Evolutionary conservation across 1,140 invertebrate species (phyloP).

Genomic region (Drosophila persimilis): DNA sequence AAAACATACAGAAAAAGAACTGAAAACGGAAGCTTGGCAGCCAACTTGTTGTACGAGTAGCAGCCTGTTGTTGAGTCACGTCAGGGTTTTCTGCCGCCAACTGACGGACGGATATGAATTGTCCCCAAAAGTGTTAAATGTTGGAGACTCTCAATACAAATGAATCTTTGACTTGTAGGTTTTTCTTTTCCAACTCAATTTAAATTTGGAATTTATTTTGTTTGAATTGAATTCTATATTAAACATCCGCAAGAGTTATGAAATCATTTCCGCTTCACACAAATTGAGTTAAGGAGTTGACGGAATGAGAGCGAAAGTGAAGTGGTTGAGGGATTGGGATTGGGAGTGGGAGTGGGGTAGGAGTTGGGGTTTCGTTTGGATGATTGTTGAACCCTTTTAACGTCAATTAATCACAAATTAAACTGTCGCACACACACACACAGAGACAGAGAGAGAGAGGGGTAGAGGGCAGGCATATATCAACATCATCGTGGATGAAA

Average conservation of each 20-base stretch:
- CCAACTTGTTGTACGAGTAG: conserved; percentile 31
- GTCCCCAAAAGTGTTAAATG: conserved; percentile 52
- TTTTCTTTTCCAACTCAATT: conserved; percentile 40
- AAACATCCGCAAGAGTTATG: conserved; percentile 65
- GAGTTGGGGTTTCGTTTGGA: not conserved
- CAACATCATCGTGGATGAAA: conserved; percentile 67
- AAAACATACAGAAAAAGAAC: conserved; percentile 27
- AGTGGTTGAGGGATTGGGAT: conserved; percentile 38
- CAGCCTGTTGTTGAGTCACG: conserved; percentile 48
- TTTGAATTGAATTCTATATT: conserved; percentile 70
- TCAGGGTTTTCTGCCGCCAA: conserved; percentile 29
- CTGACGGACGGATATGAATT: conserved; percentile 69
- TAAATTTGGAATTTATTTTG: conserved; percentile 41
- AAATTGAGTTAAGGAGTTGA: conserved; percentile 61
- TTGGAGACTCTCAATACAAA: conserved; percentile 14
- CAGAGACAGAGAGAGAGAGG: not conserved
- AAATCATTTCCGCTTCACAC: conserved; percentile 67
- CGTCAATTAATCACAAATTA: conserved; percentile 82
- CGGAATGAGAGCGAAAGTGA: conserved; percentile 66
- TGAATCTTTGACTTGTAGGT: too few relatives aligned
- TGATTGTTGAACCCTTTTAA: conserved; percentile 76
- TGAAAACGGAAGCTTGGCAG: conserved; percentile 66
- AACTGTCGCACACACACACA: conserved; percentile 41
- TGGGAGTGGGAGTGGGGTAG: conserved; percentile 10
- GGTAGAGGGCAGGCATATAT: conserved; percentile 23